A percentile compares a stretch with the other conserved stretches of the same genome.
Conservation (phyloP, 2,113 vertebrate genomes). For the Phodopus roborovskii region DNA sequence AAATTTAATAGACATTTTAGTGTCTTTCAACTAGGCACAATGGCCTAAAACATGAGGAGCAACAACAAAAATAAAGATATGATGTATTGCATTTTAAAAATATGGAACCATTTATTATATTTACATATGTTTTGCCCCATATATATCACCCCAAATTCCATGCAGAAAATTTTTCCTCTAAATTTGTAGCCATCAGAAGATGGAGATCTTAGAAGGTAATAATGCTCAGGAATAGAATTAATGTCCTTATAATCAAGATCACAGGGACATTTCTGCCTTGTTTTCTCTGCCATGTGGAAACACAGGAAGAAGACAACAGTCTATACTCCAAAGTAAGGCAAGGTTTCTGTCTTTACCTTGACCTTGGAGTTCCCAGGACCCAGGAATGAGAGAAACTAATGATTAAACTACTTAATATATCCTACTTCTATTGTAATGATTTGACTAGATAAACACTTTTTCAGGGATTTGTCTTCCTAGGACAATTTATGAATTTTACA, state of each 20-base stretch:
- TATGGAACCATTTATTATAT: neutral
- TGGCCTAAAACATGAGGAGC: neutral
- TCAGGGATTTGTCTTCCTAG: neutral
- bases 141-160: neutral
- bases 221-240: neutral
- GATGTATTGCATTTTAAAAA: neutral
- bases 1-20: neutral
- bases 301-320: neutral
- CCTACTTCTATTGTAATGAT: neutral
- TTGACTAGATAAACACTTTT: neutral
- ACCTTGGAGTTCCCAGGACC: neutral
- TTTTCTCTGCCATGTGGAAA: neutral
- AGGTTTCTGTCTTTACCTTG: neutral
- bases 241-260: neutral
- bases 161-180: neutral
- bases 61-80: neutral
- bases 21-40: neutral
- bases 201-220: neutral
- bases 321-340: neutral
- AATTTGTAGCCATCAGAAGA: neutral
- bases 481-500: neutral
- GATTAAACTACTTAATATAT: neutral
- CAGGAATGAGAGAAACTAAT: neutral
- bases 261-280: neutral
- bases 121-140: neutral